These are phyloP conservation scores for Aphelenchoides avenae DNA, from an alignment of 1,140 invertebrate species.

Conservation along the genomic window DNA sequence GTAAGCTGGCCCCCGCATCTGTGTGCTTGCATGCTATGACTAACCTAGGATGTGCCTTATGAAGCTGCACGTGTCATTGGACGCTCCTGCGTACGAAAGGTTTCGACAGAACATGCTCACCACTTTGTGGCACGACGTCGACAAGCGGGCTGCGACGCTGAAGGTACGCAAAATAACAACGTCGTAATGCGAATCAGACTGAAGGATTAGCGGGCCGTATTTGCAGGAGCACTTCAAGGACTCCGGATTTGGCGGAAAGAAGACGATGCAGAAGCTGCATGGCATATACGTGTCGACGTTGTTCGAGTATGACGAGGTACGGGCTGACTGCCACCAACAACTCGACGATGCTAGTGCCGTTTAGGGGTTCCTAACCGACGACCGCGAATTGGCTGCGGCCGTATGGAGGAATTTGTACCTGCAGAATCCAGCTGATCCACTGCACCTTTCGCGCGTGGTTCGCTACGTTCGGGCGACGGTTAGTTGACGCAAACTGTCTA, in stretches of 20 bases:
- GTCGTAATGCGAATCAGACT: neutral
- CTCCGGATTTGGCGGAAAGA: conserved; percentile 6
- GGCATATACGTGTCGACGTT: conserved; percentile 32
- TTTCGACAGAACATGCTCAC: conserved; percentile 12
- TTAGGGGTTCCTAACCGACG: conserved; percentile 32
- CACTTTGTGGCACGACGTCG: conserved; percentile 26
- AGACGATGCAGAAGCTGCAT: conserved; percentile 27
- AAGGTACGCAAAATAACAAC: no score
- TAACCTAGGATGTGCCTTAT: conserved; percentile 23
- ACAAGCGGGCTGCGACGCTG: no score
- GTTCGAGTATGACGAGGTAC: conserved; percentile 37
- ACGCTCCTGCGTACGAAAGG: conserved; percentile 23
- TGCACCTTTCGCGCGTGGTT: conserved; percentile 25
- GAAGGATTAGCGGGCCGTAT: neutral
- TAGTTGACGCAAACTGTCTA: conserved; percentile 6
- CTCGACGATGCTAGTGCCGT: neutral
- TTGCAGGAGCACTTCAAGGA: conserved; percentile 1
- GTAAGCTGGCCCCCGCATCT: conserved; percentile 7
- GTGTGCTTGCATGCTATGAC: no score
- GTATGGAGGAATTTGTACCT: conserved; percentile 35
- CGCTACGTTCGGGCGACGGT: conserved; percentile 35
- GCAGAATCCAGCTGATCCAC: conserved; percentile 14
- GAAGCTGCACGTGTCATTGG: conserved; percentile 25
- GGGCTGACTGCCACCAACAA: neutral
- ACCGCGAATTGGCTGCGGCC: conserved; percentile 23